phyloP scores from a whole-genome alignment of 2,113 vertebrate species.

The Rhea pennata region DNA sequence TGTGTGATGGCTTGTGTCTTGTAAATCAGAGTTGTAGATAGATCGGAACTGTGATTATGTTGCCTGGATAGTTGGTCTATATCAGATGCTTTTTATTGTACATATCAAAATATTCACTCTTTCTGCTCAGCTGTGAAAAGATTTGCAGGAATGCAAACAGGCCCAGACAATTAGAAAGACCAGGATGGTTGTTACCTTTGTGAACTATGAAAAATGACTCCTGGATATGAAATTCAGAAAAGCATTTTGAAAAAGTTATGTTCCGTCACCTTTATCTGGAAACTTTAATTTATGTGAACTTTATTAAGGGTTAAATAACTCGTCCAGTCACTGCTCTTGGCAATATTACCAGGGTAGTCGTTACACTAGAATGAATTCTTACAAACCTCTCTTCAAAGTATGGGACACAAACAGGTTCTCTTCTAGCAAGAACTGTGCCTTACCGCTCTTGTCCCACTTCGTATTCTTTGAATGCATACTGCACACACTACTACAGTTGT shows the following conservation, averaged over 20 bases:
- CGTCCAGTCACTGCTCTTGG: constrained; percentile 54
- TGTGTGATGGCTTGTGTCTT: constrained; percentile 16
- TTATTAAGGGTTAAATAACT: constrained; percentile 58
- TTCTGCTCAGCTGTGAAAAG: background rate
- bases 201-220: constrained; percentile 24
- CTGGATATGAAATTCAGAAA: constrained; percentile 45
- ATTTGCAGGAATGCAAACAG: background rate
- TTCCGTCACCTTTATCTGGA: constrained; percentile 18
- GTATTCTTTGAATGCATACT: background rate
- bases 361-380: constrained; percentile 22
- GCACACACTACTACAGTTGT: background rate
- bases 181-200: background rate
- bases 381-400: constrained; percentile 21
- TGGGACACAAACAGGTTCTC: constrained; percentile 29
- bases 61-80: background rate
- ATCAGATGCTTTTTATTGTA: background rate
- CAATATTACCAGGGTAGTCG: constrained; percentile 1
- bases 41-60: constrained; percentile 6
- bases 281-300: constrained; percentile 36
- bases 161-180: background rate
- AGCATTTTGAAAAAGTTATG: constrained; percentile 44
- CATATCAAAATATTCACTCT: background rate
- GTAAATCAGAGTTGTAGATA: background rate
- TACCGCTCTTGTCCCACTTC: background rate
- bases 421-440: background rate